phyloP scores from a whole-genome alignment of 1,140 invertebrate species.

The Chironomus striatipennis region DNA sequence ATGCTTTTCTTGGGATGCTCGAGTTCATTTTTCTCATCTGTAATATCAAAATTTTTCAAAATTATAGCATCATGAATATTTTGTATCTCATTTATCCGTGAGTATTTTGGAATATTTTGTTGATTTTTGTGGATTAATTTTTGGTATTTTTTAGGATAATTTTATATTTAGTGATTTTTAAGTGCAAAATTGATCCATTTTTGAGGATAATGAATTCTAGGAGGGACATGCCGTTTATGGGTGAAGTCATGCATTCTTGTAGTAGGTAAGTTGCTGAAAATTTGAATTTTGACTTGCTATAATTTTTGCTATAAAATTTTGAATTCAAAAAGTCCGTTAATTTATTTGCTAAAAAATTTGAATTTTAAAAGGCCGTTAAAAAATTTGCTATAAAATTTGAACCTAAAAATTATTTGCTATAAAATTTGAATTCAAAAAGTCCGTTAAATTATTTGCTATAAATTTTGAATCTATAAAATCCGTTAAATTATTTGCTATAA shows the following conservation, averaged over 20 bases:
- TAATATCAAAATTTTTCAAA: conserved; percentile 49
- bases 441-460: too few relatives aligned
- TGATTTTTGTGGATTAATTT: not conserved
- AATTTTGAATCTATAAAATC: too few relatives aligned
- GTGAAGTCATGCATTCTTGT: not conserved
- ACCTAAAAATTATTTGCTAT: too few relatives aligned
- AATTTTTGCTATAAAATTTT: not conserved
- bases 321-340: too few relatives aligned
- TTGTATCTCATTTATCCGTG: conserved; percentile 85
- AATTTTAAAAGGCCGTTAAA: too few relatives aligned
- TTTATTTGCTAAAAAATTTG: too few relatives aligned
- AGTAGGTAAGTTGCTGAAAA: not conserved
- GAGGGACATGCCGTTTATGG: not conserved
- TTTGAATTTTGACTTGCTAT: not conserved
- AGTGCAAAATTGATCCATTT: conserved; percentile 59
- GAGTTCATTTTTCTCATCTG: conserved; percentile 40
- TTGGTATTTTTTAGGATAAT: conserved; percentile 45
- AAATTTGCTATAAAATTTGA: too few relatives aligned
- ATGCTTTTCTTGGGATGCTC: conserved; percentile 30
- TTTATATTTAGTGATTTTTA: conserved; percentile 81
- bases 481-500: too few relatives aligned
- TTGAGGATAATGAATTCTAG: conserved; percentile 46
- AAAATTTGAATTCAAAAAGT: too few relatives aligned
- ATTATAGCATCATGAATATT: conserved; percentile 62
- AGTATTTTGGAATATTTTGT: conserved; percentile 43